Evolutionary conservation across 2,113 vertebrate genomes (phyloP).

Genomic region (Spilogale gracilis): DNA sequence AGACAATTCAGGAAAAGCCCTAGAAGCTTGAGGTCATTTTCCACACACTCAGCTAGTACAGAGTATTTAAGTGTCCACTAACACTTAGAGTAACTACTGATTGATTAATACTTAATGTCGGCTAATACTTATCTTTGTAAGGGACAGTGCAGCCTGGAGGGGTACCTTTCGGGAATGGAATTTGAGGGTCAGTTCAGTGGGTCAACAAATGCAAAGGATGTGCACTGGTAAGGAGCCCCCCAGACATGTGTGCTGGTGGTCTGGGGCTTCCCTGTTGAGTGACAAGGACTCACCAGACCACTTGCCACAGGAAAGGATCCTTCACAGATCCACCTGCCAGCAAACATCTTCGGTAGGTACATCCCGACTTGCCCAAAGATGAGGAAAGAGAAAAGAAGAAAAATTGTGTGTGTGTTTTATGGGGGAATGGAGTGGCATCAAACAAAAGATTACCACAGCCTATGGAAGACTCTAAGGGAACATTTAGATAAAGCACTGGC

Average conservation of each 20-base stretch:
- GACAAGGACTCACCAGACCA: accelerated
- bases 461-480: accelerated
- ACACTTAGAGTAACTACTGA: background rate
- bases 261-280: accelerated
- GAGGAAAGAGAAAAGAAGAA: background rate
- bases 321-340: background rate
- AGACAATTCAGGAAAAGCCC: too few species aligned
- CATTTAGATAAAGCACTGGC: background rate
- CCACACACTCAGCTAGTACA: too few species aligned
- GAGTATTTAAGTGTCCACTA: too few species aligned
- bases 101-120: background rate
- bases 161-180: background rate
- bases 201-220: background rate
- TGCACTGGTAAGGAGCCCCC: background rate
- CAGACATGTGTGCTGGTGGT: background rate
- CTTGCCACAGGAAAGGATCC: background rate
- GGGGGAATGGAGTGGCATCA: accelerated
- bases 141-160: background rate
- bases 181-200: accelerated
- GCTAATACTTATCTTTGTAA: background rate
- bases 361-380: background rate
- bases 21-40: accelerated
- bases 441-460: background rate
- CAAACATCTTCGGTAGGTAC: too few species aligned
- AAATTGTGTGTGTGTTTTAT: accelerated